Evolutionary conservation across 2,797 vertebrate genomes (phyloP), one percentile per base, ranked within the genome.

Genomic region (Coregonus suidteri): DNA sequence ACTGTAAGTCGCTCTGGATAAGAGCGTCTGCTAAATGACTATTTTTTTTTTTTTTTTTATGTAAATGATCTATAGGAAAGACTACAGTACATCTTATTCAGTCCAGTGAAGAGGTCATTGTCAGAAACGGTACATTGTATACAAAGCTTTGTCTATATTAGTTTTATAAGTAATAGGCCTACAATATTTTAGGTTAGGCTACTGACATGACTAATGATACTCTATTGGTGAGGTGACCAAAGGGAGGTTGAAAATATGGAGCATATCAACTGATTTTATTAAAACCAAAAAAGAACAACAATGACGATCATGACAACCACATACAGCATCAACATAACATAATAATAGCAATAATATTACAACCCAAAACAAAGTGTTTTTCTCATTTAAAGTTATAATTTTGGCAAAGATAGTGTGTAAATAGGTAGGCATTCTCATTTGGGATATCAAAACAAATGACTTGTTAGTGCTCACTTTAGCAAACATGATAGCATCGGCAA

Each of bases 251-350:
- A 75, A 30, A 59, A 15, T 66, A 80, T 54, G 82, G 78, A 83
- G 89, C 87, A 90, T 83, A 83, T 84, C 86, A 85, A 72, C 85
- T 78, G 65, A 82, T 83, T 92, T 91, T 87, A 89, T 88, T 91
- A 90, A 91, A 92, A 92, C 77, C 81, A 88, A 87, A 75, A 89
- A 82, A 83, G 81, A 84, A 62, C 4, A 79, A 77, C 80, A 71
- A 75, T 77, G 51, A 80, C 78, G 81, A 85, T 79, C 53, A 74
- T 71, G 54, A 74, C 64, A 87, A 87, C 71, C 83, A 91, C 85
- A 82, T 77, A 78, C 82, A 75, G 69, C 86, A 91, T 76, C 74
- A 88, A 91, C 83, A 85, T 15, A 91, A 89, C 85, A 83, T 47
- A 47, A 82, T 84, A 53, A 87, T 67, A 78, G 76, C 86, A 65